Base-by-base conservation (phyloP, 2,113 vertebrate genomes). In the Hypocryptadius cinnamomeus region DNA sequence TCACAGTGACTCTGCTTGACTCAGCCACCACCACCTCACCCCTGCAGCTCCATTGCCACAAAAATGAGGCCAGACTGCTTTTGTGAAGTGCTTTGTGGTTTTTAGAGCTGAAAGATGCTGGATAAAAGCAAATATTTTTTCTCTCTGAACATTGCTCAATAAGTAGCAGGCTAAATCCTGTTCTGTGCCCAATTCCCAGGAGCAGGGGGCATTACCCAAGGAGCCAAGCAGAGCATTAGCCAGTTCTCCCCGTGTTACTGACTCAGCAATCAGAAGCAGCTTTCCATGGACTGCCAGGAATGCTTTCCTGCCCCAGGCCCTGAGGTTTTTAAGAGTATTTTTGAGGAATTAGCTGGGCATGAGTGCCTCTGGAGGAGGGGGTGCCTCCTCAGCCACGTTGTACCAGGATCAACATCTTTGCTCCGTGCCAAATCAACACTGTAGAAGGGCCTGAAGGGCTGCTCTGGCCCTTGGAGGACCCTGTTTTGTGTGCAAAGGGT, bases 371-470 rank as follows among this genome's bases (percentile, higher is more conserved):
- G 45, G 39, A 51, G 2, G 1, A 39, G 28, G 37, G 1, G 18
- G 19, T 22, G 10, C 28, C 71, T 54, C 53, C 61, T 74, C 22
- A 2, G 65, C 56, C 45, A 28, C 0, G 0, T 2, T 35, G 21
- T 28, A 25, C n/a, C 42, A 24, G 25, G 47, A 39, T 27, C 42
- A 30, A 1, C 11, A 8, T 30, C 74, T 28, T 31, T 31, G 14
- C 44, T 51, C 22, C 0, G 0, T 6, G 28, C 68, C 86, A 37
- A 74, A 68, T 22, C 64, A 6, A 0, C 20, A 0, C 0, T 1
- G 2, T 1, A 4, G 74, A 44, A 66, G 27, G 27, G 35, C 48
- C 64, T 11, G 8, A 15, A 33, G 65, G 64, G 87, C 50, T 45
- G 15, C 6, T 53, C 11, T 65, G 63, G 15, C 63, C 73, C 74